Evolutionary conservation across 37 sponge, comb jelly and placozoan species (phyloP).

Genomic region (Spongilla lacustris): DNA sequence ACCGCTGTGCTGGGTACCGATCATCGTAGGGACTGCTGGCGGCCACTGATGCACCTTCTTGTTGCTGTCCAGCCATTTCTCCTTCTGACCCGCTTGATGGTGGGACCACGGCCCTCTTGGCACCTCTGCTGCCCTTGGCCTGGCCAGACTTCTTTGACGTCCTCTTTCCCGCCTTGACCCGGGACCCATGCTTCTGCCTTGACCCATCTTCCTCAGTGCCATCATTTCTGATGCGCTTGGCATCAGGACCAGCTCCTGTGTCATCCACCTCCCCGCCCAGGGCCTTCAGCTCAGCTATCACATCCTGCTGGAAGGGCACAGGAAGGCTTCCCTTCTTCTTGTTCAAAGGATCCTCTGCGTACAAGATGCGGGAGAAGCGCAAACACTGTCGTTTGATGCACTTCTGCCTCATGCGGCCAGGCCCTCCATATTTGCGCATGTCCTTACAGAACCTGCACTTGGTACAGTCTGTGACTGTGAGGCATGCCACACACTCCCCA

Average conservation of each 20-base stretch:
- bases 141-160: background rate
- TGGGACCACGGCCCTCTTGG: background rate
- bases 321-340: constrained; percentile 10
- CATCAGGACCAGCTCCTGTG: background rate
- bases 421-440: constrained; percentile 89
- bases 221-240: background rate
- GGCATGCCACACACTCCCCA: constrained; percentile 77
- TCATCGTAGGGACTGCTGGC: background rate
- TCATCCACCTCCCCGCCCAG: constrained; percentile 8
- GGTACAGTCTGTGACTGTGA: constrained; percentile 63
- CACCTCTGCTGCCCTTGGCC: background rate
- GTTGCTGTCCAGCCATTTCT: background rate
- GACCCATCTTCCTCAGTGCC: background rate
- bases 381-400: constrained; percentile 83
- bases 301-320: constrained; percentile 26
- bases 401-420: constrained; percentile 74
- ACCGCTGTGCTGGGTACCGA: constrained; percentile 61
- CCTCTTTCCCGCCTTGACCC: constrained; percentile 5
- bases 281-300: constrained; percentile 30
- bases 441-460: constrained; percentile 84
- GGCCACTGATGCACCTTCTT: background rate
- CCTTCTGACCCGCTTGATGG: background rate
- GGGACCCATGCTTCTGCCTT: background rate
- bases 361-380: constrained; percentile 56
- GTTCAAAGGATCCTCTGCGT: constrained; percentile 49